Base-by-base conservation (phyloP, 2,888 invertebrate species). In the Cotesia congregata region DNA sequence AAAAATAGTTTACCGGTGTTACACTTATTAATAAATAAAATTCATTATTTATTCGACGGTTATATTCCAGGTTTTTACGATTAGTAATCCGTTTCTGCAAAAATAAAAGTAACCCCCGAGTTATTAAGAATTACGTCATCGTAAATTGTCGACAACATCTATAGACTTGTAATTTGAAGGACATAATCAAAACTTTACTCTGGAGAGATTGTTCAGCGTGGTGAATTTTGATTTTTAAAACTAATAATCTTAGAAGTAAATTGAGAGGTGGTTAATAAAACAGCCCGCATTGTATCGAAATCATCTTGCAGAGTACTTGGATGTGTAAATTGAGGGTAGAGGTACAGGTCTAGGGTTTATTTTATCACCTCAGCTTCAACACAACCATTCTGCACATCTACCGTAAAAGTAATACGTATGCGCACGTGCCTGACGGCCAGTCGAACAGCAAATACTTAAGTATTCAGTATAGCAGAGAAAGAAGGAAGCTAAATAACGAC, bases 341-440 rank as follows among this genome's bases (percentile, higher is more conserved):
- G 77, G 75, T 72, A 77, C 80, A 82, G 77, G 75, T 77, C 38
- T 79, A 41, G 67, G 17, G 20, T 67, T 75, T 50, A 67, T n/a
- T 41, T 74, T 59, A 65, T 74, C 59, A 64, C 41, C 40, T 72
- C 67, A 50, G 30, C 39, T 70, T 77, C 75, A 67, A 20, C 67
- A 76, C 79, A 76, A 77, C 71, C 67, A 62, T 65, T 67, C 67
- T 77, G 78, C 70, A 64, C 38, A 77, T 76, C 62, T 74, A 77
- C 79, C 81, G 80, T 78, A 76, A 78, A 30, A n/a, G 62, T 76
- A 77, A 78, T 74, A 78, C 62, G 77, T 67, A 77, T 76, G 74
- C 75, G 83, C 82, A 83, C 83, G 82, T 83, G 83, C 80, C 79
- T 81, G 81, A 80, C 79, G 80, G 80, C 80, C 80, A 80, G 78